phyloP scores from a whole-genome alignment of 2,797 vertebrate species.

The Discoglossus pictus region DNA sequence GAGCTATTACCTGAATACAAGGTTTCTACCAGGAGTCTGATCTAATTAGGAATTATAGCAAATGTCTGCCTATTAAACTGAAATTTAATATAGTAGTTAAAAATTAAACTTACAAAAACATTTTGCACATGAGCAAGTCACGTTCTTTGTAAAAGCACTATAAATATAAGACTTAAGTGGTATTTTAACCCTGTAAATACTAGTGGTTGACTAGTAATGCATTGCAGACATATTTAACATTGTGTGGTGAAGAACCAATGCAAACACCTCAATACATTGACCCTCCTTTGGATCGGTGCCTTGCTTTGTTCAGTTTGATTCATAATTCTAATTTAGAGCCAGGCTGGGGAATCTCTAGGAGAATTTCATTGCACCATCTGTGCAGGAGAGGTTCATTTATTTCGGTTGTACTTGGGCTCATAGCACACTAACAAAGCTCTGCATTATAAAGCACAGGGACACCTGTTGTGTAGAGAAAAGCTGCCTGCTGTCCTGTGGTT shows the following conservation, averaged over 20 bases:
- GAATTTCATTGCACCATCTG: slow-evolving; percentile 30
- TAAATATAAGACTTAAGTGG: too few relatives aligned
- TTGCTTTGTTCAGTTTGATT: slow-evolving; percentile 31
- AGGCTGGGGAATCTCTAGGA: slow-evolving; percentile 18
- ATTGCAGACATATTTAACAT: slow-evolving; percentile 5
- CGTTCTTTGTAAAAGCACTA: too few relatives aligned
- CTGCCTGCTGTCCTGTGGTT: not conserved
- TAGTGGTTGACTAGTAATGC: not conserved
- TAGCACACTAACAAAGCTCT: slow-evolving; percentile 20
- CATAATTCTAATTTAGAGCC: slow-evolving; percentile 30
- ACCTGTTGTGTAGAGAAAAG: not conserved
- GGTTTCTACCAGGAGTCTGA: too few relatives aligned
- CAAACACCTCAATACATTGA: slow-evolving; percentile 13
- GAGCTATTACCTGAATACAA: too few relatives aligned
- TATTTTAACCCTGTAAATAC: slow-evolving; percentile 14
- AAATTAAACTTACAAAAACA: too few relatives aligned
- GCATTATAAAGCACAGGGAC: slow-evolving; percentile 12
- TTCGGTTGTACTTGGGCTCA: slow-evolving; percentile 15
- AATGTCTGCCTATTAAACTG: too few relatives aligned
- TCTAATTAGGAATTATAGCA: too few relatives aligned
- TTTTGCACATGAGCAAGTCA: too few relatives aligned
- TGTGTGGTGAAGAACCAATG: slow-evolving; percentile 8
- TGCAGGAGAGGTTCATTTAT: slow-evolving; percentile 22
- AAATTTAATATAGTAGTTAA: too few relatives aligned
- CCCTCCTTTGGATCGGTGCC: slow-evolving; percentile 7